Base-by-base conservation (phyloP, 2,113 vertebrate genomes). In the Actenoides hombroni region DNA sequence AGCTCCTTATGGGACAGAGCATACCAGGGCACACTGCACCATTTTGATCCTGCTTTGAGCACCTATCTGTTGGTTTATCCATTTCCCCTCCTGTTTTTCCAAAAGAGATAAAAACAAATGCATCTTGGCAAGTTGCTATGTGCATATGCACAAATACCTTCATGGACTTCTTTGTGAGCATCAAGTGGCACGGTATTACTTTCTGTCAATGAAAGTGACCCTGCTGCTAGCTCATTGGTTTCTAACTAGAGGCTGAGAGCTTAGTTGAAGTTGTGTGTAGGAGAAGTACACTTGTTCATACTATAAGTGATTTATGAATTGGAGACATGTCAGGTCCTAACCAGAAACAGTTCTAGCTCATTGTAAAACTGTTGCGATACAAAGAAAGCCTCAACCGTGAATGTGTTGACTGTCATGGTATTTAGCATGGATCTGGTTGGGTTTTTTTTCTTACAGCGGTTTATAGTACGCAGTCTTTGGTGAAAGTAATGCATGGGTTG, bases 41-140 rank as follows among this genome's bases (percentile, higher is more conserved):
- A 9, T 29, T 54, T 35, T 88, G 70, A 69, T 90, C 70, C 59
- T 89, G 21, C 82, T 69, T 65, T 63, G 49, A 92, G 78, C 31
- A 14, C 59, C 5, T 91, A 76, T 90, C 82, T 94, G 42, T 59
- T 68, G 70, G 69, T 60, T 83, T 93, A 78, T 69, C 83, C 85
- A 9, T 77, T 95, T 97, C 93, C 84, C 95, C 31, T 90, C 11
- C 0, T 85, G 8, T 87, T 96, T 93, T 95, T 97, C 87, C 93
- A 90, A 91, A 91, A 88, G 3, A 4, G 67, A 88, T 85, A 53
- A 94, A 91, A 91, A 83, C 90, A 91, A 95, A 88, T 70, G 40
- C 87, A 35, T 82, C 75, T 95, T 85, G 70, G 67, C 93, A 67
- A 67, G 68, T 79, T 77, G 59, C 87, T 93, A 12, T 44, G 44